These are phyloP conservation scores for Atta colombica DNA, from an alignment of 1,140 invertebrate species.

Conservation along the genomic window DNA sequence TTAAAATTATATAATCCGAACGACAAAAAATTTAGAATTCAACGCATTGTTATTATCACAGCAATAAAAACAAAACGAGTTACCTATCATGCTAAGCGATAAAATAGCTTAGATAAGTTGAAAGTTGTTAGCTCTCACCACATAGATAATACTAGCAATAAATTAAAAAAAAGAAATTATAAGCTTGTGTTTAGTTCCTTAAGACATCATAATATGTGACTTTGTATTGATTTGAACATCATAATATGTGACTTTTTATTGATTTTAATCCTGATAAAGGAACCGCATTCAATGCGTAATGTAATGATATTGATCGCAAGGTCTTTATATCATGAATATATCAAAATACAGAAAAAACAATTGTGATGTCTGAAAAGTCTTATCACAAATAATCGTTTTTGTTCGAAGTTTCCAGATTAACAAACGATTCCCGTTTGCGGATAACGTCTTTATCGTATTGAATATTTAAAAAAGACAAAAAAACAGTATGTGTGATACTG, in stretches of 20 bases:
- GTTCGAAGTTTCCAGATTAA: slow-evolving; percentile 10
- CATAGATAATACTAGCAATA: neutral
- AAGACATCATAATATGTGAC: neutral
- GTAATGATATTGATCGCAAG: slow-evolving; percentile 10
- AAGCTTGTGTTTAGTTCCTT: neutral
- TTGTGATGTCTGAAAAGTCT: slow-evolving; percentile 1
- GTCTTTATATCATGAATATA: neutral
- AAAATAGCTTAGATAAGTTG: neutral
- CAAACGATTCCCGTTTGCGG: neutral
- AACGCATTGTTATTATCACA: neutral
- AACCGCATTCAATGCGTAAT: neutral
- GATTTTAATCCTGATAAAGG: neutral
- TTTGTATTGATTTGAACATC: neutral
- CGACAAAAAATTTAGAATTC: neutral
- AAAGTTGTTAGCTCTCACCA: neutral
- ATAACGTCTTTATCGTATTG: slow-evolving; percentile 10
- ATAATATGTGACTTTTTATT: neutral
- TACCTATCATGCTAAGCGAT: neutral
- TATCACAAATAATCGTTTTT: slow-evolving; percentile 16
- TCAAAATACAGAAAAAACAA: slow-evolving; percentile 7
- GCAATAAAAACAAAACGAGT: neutral
- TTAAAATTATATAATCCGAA: neutral
- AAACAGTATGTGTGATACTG: neutral
- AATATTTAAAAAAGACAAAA: neutral
- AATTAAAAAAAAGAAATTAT: slow-evolving; percentile 11